Evolutionary conservation across 2,888 invertebrate species (phyloP).

Genomic region (Cancer borealis): DNA sequence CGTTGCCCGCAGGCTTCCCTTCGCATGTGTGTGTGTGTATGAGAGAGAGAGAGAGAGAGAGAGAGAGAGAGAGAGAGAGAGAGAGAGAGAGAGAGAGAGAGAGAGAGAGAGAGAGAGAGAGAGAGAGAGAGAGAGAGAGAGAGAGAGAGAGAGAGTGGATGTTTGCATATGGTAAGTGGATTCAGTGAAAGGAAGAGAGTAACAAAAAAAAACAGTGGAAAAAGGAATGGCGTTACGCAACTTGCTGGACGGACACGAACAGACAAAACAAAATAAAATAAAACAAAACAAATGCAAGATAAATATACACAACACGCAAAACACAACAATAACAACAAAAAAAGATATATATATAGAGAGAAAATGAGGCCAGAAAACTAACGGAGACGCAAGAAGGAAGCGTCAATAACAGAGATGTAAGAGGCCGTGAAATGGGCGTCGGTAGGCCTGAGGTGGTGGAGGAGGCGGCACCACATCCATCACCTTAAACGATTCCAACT

Average conservation of each 20-base stretch:
- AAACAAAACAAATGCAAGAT: too few species aligned
- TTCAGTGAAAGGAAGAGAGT: too few species aligned
- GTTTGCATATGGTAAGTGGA: too few species aligned
- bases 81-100: too few species aligned
- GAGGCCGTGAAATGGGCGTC: not conserved
- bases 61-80: not conserved
- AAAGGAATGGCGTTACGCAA: not conserved
- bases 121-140: too few species aligned
- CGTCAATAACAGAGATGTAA: slow-evolving; percentile 5
- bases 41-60: not conserved
- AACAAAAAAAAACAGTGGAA: not conserved
- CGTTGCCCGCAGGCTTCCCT: not conserved
- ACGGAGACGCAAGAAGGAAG: not conserved
- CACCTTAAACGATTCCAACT: not conserved
- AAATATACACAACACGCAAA: not conserved
- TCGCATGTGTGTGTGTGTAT: not conserved
- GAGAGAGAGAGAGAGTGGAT: too few species aligned
- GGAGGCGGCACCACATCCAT: not conserved
- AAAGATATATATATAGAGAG: too few species aligned
- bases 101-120: too few species aligned
- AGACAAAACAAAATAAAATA: too few species aligned
- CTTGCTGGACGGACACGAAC: too few species aligned
- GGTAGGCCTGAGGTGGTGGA: not conserved
- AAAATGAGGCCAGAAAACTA: too few species aligned
- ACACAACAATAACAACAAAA: not conserved